A percentile compares a stretch with the other conserved stretches of the same genome.
Conservation (phyloP, 2,888 invertebrate genomes). For the Ethmia dodecea region DNA sequence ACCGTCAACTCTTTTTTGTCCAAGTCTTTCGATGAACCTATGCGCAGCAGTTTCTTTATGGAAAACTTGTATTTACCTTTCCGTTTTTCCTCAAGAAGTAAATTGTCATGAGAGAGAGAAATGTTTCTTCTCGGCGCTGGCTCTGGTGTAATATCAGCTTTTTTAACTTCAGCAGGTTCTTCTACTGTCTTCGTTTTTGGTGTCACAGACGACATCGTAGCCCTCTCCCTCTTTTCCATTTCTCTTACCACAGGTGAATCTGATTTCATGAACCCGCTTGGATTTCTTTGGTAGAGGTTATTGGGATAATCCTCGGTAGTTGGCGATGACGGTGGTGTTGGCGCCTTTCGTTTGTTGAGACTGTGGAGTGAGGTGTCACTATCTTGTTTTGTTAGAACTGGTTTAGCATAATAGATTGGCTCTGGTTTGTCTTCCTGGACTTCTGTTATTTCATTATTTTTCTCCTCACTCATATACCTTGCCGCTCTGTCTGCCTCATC, state of each 20-base stretch:
- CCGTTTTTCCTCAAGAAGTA: conserved; percentile 80
- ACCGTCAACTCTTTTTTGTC: conserved; percentile 74
- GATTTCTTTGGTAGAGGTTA: conserved; percentile 79
- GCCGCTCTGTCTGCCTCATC: conserved; percentile 44
- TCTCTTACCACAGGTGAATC: conserved; percentile 85
- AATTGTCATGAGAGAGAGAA: conserved; percentile 86
- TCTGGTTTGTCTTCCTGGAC: conserved; percentile 57
- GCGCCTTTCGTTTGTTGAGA: conserved; percentile 85
- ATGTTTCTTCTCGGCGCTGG: conserved; percentile 83
- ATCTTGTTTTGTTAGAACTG: conserved; percentile 74
- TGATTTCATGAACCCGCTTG: conserved; percentile 72
- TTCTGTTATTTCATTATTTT: conserved; percentile 57
- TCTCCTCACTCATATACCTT: conserved; percentile 46
- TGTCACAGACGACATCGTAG: conserved; percentile 43
- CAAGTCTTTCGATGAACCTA: conserved; percentile 85
- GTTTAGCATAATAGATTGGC: conserved; percentile 64
- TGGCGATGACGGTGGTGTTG: conserved; percentile 82
- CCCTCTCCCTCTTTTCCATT: conserved; percentile 86
- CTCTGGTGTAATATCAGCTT: conserved; percentile 72
- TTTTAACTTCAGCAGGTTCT: conserved; percentile 47
- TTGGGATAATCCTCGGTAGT: conserved; percentile 67
- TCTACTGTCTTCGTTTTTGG: conserved; percentile 47
- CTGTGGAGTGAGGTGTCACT: conserved; percentile 74
- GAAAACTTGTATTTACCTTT: conserved; percentile 86
- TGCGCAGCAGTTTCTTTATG: conserved; percentile 88